These are phyloP conservation scores for Coturnix japonica DNA, from an alignment of 2,113 vertebrate species.

Conservation along the genomic window DNA sequence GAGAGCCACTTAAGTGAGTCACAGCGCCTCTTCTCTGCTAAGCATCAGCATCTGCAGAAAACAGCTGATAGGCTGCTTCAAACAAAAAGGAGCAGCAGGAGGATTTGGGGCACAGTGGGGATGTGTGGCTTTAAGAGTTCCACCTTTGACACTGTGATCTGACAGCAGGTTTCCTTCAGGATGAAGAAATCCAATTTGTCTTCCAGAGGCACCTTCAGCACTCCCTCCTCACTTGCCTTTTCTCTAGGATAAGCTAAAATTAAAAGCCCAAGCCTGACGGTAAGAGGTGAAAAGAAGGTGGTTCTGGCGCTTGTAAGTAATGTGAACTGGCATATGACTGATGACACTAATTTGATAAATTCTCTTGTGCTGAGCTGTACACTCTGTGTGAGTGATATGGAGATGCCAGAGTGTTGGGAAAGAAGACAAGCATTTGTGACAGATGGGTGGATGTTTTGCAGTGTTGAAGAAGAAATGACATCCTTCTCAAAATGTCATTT, in stretches of 20 bases:
- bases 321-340: background rate
- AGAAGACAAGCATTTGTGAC: conserved; percentile 28
- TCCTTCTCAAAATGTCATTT: conserved; percentile 42
- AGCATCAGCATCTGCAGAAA: background rate
- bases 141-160: accelerated
- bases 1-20: background rate
- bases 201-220: background rate
- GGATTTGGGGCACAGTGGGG: background rate
- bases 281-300: background rate
- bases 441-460: conserved; percentile 63
- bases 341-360: conserved; percentile 27
- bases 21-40: background rate
- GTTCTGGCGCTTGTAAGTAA: background rate
- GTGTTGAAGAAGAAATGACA: conserved; percentile 42
- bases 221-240: background rate
- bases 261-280: background rate
- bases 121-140: background rate
- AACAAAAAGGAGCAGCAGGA: background rate
- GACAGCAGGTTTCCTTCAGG: background rate
- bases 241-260: background rate
- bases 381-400: background rate
- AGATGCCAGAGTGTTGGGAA: background rate
- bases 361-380: background rate
- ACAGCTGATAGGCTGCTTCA: background rate
- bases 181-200: background rate